phyloP scores from a whole-genome alignment of 2,113 vertebrate species.

The Terrapene triunguis region DNA sequence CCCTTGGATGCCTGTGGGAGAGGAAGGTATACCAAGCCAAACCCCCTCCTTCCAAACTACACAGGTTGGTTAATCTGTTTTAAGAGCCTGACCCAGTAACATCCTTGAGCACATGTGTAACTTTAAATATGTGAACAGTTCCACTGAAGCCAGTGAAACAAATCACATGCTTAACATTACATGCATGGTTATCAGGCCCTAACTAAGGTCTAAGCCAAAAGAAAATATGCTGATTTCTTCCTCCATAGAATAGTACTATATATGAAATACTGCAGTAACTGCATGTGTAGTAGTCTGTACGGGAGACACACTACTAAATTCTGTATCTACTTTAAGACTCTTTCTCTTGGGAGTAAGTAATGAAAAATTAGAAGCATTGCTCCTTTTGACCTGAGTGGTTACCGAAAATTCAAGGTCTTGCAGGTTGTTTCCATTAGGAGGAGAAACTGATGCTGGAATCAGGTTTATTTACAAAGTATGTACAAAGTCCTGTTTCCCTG shows the following conservation, averaged over 20 bases:
- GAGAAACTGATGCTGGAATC: neutral
- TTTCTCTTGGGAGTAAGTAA: neutral
- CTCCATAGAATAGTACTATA: neutral
- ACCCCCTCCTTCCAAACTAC: neutral
- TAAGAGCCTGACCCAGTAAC: neutral
- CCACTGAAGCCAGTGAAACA: neutral
- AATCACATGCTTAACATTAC: neutral
- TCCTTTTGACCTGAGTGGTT: no score
- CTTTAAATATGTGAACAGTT: neutral
- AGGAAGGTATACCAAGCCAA: neutral
- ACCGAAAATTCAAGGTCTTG: neutral
- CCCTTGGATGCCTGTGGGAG: neutral
- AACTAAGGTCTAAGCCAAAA: neutral
- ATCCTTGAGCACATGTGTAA: neutral
- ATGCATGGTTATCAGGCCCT: neutral
- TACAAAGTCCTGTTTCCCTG: neutral
- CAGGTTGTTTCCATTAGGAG: neutral
- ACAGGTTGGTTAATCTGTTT: neutral
- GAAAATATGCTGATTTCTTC: neutral
- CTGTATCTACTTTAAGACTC: neutral
- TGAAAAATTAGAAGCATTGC: neutral
- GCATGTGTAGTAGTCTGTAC: neutral
- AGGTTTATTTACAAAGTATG: neutral
- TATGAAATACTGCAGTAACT: neutral
- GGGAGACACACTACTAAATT: neutral